Evolutionary conservation across 2,797 vertebrate genomes (phyloP).

Genomic region (Onychomys arenicola): DNA sequence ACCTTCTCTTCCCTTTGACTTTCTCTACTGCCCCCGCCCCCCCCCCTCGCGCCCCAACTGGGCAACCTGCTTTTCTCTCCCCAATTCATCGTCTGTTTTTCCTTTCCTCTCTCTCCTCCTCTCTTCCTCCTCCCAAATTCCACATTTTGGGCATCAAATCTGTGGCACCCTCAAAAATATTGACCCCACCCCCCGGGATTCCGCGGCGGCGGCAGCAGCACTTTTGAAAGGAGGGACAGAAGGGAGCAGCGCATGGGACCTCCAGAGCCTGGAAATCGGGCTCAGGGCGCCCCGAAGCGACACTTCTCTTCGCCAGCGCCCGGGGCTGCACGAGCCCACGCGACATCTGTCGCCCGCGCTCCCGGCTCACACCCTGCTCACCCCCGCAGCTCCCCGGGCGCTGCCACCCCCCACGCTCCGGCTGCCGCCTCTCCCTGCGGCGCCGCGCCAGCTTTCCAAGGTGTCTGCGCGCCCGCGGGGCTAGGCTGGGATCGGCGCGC

Average conservation of each 20-base stretch:
- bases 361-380: slow-evolving; percentile 79
- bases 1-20: neutral
- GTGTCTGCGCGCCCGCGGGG: neutral
- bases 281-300: slow-evolving; percentile 40
- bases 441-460: slow-evolving; percentile 61
- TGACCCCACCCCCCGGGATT: neutral
- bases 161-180: neutral
- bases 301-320: slow-evolving; percentile 60
- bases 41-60: too few species aligned
- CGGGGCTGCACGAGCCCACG: slow-evolving; percentile 70
- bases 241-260: neutral
- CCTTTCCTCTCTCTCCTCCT: neutral
- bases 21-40: neutral
- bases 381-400: slow-evolving; percentile 77
- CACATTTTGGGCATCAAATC: neutral
- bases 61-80: neutral
- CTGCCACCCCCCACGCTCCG: slow-evolving; percentile 82
- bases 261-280: neutral
- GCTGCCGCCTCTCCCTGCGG: slow-evolving; percentile 77
- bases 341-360: slow-evolving; percentile 81
- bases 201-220: neutral
- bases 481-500: neutral
- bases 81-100: neutral
- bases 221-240: neutral
- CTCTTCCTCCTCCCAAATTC: neutral